Conservation (phyloP, 2,797 vertebrate species). For the Mormyrus proboscirostris region DNA sequence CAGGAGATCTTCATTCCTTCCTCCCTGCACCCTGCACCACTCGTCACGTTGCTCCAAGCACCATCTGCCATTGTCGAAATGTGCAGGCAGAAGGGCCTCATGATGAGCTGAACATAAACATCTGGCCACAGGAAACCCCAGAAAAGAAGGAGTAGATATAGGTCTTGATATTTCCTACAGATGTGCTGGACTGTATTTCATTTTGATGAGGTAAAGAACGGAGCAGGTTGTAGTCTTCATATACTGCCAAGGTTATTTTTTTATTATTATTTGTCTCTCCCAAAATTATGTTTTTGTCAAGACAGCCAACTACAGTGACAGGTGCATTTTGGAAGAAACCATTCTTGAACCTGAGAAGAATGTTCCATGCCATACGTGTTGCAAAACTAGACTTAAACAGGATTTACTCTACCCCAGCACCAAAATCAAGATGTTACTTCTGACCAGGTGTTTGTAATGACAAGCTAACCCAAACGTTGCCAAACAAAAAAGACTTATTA, state of each 20-base stretch:
- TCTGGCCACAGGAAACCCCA: slow-evolving; percentile 13
- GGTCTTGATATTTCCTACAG: slow-evolving; percentile 12
- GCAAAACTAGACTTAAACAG: background rate
- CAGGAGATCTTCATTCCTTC: slow-evolving; percentile 20
- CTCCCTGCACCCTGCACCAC: slow-evolving; percentile 32
- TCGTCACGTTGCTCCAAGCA: slow-evolving; percentile 34
- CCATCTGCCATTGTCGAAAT: slow-evolving; percentile 33
- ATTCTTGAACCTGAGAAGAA: background rate
- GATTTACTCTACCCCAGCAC: background rate
- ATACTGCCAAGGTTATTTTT: background rate
- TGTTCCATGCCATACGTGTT: background rate
- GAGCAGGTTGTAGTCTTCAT: background rate
- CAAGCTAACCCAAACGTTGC: background rate
- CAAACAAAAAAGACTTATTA: background rate
- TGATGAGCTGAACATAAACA: background rate
- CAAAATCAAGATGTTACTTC: background rate
- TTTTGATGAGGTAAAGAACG: background rate
- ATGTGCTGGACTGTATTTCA: background rate
- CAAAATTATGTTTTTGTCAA: background rate
- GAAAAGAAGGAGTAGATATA: background rate
- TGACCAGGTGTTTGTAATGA: background rate
- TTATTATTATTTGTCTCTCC: background rate
- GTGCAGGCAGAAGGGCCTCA: slow-evolving; percentile 14
- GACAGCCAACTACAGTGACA: background rate
- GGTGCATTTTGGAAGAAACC: background rate